Percentiles rank a stretch among this genome's conserved stretches.
Conservation (phyloP, 2,113 vertebrate species). For the Mugil cephalus region DNA sequence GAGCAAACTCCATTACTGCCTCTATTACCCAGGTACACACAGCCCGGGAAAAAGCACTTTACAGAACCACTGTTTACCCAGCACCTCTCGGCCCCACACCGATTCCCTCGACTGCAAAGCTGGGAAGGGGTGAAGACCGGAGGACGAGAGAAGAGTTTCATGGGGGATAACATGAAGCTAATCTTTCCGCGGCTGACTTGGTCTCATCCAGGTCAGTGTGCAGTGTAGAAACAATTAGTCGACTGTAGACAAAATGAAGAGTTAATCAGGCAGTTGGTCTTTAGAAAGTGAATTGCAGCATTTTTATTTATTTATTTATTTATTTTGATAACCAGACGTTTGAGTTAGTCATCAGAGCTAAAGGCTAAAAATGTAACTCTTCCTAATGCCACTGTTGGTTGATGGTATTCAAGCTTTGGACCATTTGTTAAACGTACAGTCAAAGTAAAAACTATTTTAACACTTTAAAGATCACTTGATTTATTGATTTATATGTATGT, state of each 20-base stretch:
- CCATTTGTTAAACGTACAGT: no score
- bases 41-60: constrained; percentile 72
- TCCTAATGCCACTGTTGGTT: no score
- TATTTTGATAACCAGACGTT: no score
- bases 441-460: no score
- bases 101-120: constrained; percentile 53
- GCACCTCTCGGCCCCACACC: constrained; percentile 55
- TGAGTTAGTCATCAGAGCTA: no score
- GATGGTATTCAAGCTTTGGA: no score
- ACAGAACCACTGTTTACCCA: constrained; percentile 73
- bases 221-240: neutral
- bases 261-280: neutral
- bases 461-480: no score
- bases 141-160: constrained; percentile 22
- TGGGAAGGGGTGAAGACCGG: constrained; percentile 38
- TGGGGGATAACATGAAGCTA: constrained; percentile 5
- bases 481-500: no score
- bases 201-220: constrained; percentile 9
- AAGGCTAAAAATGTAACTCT: no score
- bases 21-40: constrained; percentile 75
- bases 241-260: neutral
- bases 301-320: no score
- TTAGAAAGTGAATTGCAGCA: neutral
- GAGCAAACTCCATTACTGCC: constrained; percentile 80
- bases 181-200: constrained; percentile 4